These are phyloP conservation scores for Capricornis sumatraensis DNA, from an alignment of 2,113 vertebrate species.

Conservation along the genomic window DNA sequence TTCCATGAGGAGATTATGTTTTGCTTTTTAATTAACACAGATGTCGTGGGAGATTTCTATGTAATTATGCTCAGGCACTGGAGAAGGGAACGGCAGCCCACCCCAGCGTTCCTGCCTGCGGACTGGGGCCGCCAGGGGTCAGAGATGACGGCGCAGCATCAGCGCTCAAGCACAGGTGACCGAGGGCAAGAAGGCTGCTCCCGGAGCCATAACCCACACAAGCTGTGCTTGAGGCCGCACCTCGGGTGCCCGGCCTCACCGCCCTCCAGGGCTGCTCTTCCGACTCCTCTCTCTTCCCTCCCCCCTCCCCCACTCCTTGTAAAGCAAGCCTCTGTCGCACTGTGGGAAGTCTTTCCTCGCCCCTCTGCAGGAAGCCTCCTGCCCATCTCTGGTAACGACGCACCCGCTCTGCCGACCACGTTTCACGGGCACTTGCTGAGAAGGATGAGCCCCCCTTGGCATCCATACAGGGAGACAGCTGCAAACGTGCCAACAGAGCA, in stretches of 20 bases:
- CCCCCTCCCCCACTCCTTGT: not conserved
- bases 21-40: not conserved
- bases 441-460: not conserved
- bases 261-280: not conserved
- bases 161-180: not conserved
- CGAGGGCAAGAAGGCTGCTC: not conserved
- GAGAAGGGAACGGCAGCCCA: not conserved
- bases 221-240: not conserved
- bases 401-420: not conserved
- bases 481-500: not conserved
- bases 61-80: not conserved
- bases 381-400: not conserved
- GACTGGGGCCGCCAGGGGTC: not conserved
- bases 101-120: not conserved
- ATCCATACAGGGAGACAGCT: not conserved
- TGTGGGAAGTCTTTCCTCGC: not conserved
- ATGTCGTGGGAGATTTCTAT: not conserved
- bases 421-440: not conserved
- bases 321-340: not conserved
- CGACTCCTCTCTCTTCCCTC: not conserved
- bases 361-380: not conserved
- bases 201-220: not conserved
- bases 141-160: fast-evolving
- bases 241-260: not conserved
- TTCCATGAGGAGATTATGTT: not conserved